A percentile compares a stretch with the other conserved stretches of the same genome.
Evolutionary conservation across 1,140 invertebrate genomes (phyloP).

Genomic region (Drosophila virilis): DNA sequence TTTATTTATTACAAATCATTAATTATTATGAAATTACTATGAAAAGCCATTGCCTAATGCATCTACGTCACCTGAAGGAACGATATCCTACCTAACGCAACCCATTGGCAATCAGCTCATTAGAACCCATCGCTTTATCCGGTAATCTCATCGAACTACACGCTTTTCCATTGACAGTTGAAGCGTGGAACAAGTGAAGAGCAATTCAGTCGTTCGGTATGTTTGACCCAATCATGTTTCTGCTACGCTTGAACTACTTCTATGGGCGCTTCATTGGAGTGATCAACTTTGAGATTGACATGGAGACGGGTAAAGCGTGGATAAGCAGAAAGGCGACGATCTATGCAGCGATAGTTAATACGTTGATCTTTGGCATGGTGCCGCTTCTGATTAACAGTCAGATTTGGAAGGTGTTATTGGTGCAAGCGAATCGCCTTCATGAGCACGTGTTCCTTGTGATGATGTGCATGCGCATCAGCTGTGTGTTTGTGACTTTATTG

Average conservation of each 20-base stretch:
- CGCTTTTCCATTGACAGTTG: constrained; percentile 9
- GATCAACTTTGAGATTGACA: constrained; percentile 36
- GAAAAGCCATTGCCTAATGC: neutral
- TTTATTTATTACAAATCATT: neutral
- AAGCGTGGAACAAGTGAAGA: no score
- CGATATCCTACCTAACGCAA: neutral
- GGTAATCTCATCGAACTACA: neutral
- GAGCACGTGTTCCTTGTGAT: constrained; percentile 47
- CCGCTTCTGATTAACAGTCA: neutral
- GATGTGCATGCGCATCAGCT: constrained; percentile 24
- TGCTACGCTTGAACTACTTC: constrained; percentile 7
- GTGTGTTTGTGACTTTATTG: constrained; percentile 38
- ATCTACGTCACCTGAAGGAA: neutral
- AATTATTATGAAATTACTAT: neutral
- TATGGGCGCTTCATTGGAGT: constrained; percentile 28
- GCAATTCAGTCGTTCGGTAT: constrained; percentile 8
- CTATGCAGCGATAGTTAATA: neutral
- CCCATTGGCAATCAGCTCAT: neutral
- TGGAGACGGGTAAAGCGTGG: neutral
- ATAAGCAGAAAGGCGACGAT: neutral
- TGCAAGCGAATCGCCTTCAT: constrained; percentile 9
- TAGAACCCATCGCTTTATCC: constrained; percentile 6
- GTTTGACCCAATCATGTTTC: constrained; percentile 5
- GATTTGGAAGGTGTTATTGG: neutral
- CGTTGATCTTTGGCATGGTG: constrained; percentile 15